Evolutionary conservation across 2,113 vertebrate species (phyloP).

Genomic region (Nannobrachium achirus): DNA sequence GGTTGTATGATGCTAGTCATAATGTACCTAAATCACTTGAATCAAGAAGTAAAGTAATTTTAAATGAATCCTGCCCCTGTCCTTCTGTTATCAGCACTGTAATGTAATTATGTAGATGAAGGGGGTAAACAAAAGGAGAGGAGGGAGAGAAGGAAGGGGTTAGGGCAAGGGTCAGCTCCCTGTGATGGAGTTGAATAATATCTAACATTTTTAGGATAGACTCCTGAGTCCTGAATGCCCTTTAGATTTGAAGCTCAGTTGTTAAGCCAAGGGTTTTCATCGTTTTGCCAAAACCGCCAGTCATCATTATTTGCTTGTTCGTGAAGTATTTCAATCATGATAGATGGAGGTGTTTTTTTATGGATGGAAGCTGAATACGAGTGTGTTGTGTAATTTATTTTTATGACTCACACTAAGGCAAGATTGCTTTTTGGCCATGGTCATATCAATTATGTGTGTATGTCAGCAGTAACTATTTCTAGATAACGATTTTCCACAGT

Average conservation of each 20-base stretch:
- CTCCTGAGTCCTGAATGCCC: background rate
- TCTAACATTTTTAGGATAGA: slow-evolving; percentile 1
- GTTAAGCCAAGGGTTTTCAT: background rate
- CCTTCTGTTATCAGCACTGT: slow-evolving; percentile 50
- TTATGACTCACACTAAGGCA: no score
- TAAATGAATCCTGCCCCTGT: slow-evolving; percentile 32
- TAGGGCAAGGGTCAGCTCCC: slow-evolving; percentile 1
- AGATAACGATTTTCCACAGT: no score
- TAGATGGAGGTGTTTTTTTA: no score
- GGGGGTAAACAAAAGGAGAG: slow-evolving; percentile 41
- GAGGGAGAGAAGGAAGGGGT: slow-evolving; percentile 4
- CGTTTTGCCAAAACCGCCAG: no score
- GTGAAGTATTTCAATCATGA: no score
- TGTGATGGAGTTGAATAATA: slow-evolving; percentile 4
- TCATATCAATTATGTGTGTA: no score
- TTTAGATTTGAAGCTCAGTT: background rate
- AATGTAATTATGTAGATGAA: slow-evolving; percentile 54
- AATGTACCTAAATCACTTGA: slow-evolving; percentile 17
- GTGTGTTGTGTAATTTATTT: no score
- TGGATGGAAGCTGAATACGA: no score
- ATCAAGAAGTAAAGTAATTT: slow-evolving; percentile 19
- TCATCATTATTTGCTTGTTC: no score
- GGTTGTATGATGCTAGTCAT: background rate
- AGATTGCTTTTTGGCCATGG: no score
- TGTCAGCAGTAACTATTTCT: no score